Percentiles rank a stretch among this genome's conserved stretches.
phyloP scores from a whole-genome alignment of 2,888 invertebrate genomes.

The Microctonus aethiopoides region DNA sequence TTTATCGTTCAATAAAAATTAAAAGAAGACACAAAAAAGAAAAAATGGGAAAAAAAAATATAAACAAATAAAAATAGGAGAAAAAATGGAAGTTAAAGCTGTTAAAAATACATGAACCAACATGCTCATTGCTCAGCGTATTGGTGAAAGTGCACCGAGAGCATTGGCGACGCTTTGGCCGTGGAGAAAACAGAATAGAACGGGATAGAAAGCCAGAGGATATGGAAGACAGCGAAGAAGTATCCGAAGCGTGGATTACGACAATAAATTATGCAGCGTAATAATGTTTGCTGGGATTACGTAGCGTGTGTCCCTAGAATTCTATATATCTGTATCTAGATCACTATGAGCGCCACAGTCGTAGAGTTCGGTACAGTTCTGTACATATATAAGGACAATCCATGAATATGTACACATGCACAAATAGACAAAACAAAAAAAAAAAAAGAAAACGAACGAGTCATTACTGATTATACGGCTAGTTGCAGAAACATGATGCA shows the following conservation, averaged over 20 bases:
- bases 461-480: background rate
- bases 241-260: conserved; percentile 40
- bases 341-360: background rate
- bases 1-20: conserved; percentile 12
- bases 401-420: background rate
- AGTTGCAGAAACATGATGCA: background rate
- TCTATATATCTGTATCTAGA: conserved; percentile 2
- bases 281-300: conserved; percentile 42
- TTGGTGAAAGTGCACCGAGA: background rate
- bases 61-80: background rate
- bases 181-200: background rate
- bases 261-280: conserved; percentile 41
- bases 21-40: background rate
- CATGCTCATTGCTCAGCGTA: background rate
- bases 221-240: conserved; percentile 23
- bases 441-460: too few species aligned
- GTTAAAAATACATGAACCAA: conserved; percentile 24
- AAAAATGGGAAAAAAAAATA: background rate
- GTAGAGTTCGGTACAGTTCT: background rate
- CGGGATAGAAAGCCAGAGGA: background rate
- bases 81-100: background rate
- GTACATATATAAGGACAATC: background rate
- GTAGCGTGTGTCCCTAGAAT: conserved; percentile 36
- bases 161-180: background rate
- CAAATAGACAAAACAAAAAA: background rate